Evolutionary conservation across 2,888 invertebrate genomes (phyloP), one percentile per base, ranked within the genome.

Genomic region (Labia minor): DNA sequence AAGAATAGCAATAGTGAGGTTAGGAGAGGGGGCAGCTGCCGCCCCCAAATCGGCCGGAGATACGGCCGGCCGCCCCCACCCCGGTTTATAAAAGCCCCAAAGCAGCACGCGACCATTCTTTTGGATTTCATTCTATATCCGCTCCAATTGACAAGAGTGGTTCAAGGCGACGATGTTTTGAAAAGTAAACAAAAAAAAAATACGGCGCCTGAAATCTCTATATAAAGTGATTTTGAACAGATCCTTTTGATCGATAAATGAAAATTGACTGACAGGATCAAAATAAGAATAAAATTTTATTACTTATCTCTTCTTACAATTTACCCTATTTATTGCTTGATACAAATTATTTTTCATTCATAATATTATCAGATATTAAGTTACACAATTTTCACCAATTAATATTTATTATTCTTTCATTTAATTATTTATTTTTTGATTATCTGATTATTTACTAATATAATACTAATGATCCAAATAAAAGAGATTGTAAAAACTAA

Each of bases 31-130:
- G 49, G 16, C 49, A 49, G 49, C 49, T 49, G 49, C 49, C 49
- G 16, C 49, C 49, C 49, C 49, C 49, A 16, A 11, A 4, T 16
- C 49, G 4, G 49, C 49, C 49, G 49, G 49, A 49, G 49, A 49
- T 49, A 49, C 49, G 49, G 49, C 49, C 49, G 49, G 49, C 49
- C 49, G 49, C 49, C 49, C 49, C 49, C 49, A 49, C 49, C 49
- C 26, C 3, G 26, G 26, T 8, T 6, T 6, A 26, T 3, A 49
- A 49, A 49, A 49, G 49, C 16, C 16, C n/a, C 14, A 14, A n/a
- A n/a, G n/a, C n/a, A 49, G 49, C 49, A 49, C 49, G 49, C 49
- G 49, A 49, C 49, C 49, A 49, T 49, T 49, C 49, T 49, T 49
- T 10, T 8, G 6, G 33, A 6, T n/a, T 11, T 11, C 33, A 2